Conservation (phyloP, 2,888 invertebrate genomes). For the Ochropacha duplaris region DNA sequence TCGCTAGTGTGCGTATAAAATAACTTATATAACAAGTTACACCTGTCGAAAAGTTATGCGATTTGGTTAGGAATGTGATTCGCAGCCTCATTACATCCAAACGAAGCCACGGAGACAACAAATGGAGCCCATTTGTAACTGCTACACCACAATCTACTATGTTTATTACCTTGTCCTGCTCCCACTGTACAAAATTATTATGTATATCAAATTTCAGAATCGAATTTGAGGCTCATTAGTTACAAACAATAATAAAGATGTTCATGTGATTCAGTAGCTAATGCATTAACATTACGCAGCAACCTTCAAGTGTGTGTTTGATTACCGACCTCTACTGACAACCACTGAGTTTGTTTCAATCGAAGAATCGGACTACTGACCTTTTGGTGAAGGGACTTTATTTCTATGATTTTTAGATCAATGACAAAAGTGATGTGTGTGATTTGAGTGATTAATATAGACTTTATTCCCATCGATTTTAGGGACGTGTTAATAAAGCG, state of each 20-base stretch:
- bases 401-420: no score
- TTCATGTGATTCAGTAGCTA: no score
- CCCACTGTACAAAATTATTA: conserved; percentile 30
- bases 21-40: neutral
- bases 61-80: conserved; percentile 45
- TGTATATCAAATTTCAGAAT: conserved; percentile 33
- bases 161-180: conserved; percentile 42
- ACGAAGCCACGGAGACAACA: conserved; percentile 46
- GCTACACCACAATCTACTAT: conserved; percentile 44
- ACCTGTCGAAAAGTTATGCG: conserved; percentile 11
- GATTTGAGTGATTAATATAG: no score
- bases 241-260: conserved; percentile 10
- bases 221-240: conserved; percentile 21
- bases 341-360: no score
- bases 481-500: no score
- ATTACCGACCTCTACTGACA: no score
- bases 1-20: neutral
- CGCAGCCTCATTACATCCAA: conserved; percentile 49
- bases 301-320: no score
- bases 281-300: no score
- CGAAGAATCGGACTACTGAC: no score
- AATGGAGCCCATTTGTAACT: conserved; percentile 50
- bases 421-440: no score
- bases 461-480: no score
- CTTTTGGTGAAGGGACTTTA: no score